These are phyloP conservation scores for Struthio camelus DNA, from an alignment of 2,113 vertebrate genomes.

Conservation along the genomic window DNA sequence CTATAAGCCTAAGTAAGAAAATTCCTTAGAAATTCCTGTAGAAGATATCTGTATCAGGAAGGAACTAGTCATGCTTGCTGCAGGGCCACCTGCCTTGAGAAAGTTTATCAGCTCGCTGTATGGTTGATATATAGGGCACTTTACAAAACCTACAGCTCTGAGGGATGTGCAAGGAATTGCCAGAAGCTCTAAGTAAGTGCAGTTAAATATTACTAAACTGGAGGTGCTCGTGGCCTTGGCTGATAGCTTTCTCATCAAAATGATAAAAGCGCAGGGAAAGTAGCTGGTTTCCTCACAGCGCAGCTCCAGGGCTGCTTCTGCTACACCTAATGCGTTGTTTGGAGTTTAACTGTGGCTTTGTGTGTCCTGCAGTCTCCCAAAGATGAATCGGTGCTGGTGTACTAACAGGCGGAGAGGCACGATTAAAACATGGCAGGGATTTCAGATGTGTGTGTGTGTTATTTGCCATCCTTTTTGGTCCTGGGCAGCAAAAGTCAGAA, in stretches of 20 bases:
- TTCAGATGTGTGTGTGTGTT: background rate
- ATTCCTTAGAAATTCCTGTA: conserved; percentile 40
- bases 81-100: background rate
- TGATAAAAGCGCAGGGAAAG: background rate
- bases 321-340: background rate
- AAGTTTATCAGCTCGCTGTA: conserved; percentile 22
- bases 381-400: background rate
- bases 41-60: background rate
- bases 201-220: background rate
- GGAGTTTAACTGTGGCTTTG: background rate
- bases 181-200: background rate
- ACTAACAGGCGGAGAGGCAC: background rate
- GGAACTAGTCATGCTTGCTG: background rate
- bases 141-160: background rate
- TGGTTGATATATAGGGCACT: conserved; percentile 12
- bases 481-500: background rate
- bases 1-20: background rate
- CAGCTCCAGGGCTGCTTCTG: background rate
- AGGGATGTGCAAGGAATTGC: background rate
- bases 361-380: background rate
- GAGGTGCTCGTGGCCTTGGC: background rate
- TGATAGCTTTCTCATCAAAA: background rate
- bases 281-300: background rate
- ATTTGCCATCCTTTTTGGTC: too few species aligned
- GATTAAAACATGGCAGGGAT: background rate